These are phyloP conservation scores for Diplodus sargus DNA, from an alignment of 2,797 vertebrate species.

Conservation along the genomic window DNA sequence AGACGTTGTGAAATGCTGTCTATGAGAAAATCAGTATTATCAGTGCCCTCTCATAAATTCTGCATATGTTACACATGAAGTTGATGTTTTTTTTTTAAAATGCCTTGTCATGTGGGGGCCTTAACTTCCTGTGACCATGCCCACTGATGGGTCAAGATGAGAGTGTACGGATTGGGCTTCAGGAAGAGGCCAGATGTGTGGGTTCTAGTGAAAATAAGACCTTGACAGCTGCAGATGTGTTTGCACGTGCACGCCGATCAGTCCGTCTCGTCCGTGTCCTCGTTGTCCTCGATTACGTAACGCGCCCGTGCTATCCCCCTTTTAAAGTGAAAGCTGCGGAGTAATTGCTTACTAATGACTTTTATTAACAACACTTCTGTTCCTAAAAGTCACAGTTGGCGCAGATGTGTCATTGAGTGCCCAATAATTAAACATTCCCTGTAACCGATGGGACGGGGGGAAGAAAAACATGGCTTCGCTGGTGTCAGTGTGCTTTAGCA, in stretches of 20 bases:
- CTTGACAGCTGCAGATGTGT: constrained; percentile 15
- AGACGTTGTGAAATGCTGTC: no score
- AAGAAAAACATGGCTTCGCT: constrained; percentile 28
- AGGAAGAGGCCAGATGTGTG: constrained; percentile 11
- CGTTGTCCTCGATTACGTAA: constrained; percentile 30
- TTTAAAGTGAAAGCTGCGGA: constrained; percentile 50
- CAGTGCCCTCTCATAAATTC: no score
- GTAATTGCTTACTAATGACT: constrained; percentile 73
- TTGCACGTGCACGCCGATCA: background rate
- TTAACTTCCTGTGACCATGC: no score
- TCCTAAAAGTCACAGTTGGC: constrained; percentile 73
- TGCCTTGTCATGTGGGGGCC: no score
- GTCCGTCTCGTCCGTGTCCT: constrained; percentile 4
- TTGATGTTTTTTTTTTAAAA: no score
- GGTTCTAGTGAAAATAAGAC: background rate
- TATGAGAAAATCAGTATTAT: no score
- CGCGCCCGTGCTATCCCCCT: constrained; percentile 1
- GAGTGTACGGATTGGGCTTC: background rate
- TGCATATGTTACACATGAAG: no score
- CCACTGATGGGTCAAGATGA: background rate
- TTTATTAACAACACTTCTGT: constrained; percentile 70
- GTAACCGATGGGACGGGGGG: constrained; percentile 34
- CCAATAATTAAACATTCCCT: constrained; percentile 69
- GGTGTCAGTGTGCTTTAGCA: constrained; percentile 34
- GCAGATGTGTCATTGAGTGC: constrained; percentile 68